Conservation (phyloP, 2,113 vertebrate species). For the Rhizomys pruinosus region DNA sequence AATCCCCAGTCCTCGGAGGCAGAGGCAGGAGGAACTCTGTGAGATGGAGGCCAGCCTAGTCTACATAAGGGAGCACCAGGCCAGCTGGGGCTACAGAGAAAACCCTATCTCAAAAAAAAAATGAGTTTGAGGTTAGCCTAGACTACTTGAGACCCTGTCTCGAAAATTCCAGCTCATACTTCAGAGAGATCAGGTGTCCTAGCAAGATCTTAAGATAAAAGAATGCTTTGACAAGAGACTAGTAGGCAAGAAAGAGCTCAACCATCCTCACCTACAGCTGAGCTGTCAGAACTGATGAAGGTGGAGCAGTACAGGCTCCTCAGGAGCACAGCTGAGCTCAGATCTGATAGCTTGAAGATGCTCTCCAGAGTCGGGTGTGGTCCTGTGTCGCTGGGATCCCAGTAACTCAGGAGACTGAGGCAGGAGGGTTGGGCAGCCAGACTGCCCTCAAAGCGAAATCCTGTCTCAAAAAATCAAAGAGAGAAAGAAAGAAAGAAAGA, state of each 20-base stretch:
- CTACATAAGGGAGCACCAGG: too few species aligned
- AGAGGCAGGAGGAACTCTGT: neutral
- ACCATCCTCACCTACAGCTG: neutral
- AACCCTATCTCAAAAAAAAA: too few species aligned
- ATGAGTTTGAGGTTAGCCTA: neutral
- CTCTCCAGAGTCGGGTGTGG: neutral
- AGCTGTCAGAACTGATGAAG: neutral
- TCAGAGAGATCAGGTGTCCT: neutral
- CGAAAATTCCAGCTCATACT: too few species aligned
- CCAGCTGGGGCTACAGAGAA: too few species aligned
- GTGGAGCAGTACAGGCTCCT: fast-evolving
- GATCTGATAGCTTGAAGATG: neutral
- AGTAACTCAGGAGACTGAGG: neutral
- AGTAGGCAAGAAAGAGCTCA: neutral
- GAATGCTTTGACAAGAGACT: neutral
- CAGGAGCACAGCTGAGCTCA: too few species aligned
- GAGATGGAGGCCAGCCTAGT: too few species aligned
- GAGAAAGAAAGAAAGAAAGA: too few species aligned
- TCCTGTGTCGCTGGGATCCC: neutral
- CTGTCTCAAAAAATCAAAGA: neutral
- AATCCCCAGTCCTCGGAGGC: neutral
- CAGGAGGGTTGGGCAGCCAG: neutral
- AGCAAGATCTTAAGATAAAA: neutral
- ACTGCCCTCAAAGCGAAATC: neutral
- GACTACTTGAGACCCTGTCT: neutral